Conservation (phyloP, 1,140 invertebrate genomes). For the Dendrolimus kikuchii region DNA sequence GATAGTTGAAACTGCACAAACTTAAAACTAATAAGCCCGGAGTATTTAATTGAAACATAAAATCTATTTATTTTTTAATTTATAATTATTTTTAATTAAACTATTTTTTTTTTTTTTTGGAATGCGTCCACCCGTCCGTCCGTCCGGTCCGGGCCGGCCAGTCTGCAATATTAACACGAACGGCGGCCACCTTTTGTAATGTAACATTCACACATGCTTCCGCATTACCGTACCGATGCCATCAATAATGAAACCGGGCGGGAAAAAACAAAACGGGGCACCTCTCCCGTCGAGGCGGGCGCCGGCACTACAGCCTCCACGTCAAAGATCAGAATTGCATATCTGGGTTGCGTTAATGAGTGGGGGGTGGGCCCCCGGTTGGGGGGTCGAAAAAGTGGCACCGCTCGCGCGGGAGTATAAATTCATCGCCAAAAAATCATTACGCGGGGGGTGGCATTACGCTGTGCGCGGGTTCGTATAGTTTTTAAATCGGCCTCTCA, state of each 20-base stretch:
- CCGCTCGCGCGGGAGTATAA: conserved; percentile 73
- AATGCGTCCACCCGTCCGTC: conserved; percentile 61
- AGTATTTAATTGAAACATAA: conserved; percentile 3
- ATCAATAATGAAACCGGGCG: conserved; percentile 70
- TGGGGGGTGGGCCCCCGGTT: conserved; percentile 41
- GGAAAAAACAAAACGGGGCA: conserved; percentile 70
- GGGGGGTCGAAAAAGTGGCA: conserved; percentile 68
- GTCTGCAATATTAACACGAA: conserved; percentile 68
- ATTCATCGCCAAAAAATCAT: conserved; percentile 75
- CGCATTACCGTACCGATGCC: conserved; percentile 69
- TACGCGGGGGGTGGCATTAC: conserved; percentile 73
- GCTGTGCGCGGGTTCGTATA: conserved; percentile 64
- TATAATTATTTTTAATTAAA: conserved; percentile 21
- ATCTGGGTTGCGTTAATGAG: conserved; percentile 74
- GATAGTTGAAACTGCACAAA: conserved; percentile 35
- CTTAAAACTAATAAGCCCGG: conserved; percentile 10
- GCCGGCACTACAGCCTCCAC: conserved; percentile 71
- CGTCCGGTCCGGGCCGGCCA: conserved; percentile 63
- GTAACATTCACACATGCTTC: conserved; percentile 70
- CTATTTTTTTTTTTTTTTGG: conserved; percentile 22
- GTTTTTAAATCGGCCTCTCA: conserved; percentile 68
- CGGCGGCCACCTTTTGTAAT: conserved; percentile 69
- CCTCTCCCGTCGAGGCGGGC: conserved; percentile 67
- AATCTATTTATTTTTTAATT: not conserved
- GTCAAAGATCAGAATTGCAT: conserved; percentile 74